Base-by-base conservation (phyloP, 1,140 invertebrate species). In the Colletes gigas region DNA sequence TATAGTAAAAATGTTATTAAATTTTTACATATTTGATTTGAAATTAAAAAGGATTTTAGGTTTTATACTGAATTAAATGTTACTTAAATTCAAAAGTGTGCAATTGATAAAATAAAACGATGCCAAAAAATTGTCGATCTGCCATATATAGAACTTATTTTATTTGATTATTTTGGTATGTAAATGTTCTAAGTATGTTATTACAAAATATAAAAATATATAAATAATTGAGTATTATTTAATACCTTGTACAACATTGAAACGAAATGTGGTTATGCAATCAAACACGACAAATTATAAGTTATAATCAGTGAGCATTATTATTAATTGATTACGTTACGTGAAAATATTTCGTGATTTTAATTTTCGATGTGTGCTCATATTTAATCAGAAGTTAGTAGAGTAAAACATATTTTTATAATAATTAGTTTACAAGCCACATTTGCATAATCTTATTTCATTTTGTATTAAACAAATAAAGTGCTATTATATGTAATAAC, bases 181-280 rank as follows among this genome's bases (percentile, higher is more conserved):
- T 65, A 73, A 65, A 9, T 73, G 52, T 66, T 78, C 2, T 78
- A 73, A 65, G 62, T 72, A 72, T 72, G 19, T 73, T 78, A 50
- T 39, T 21, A 54, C 21, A 39, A 71, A n/a, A 75, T 57, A 55
- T 19, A 54, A 65, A 55, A 39, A 59, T 68, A 50, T 17, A 60
- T 6, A n/a, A 70, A 65, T 63, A 78, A 63, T 72, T 19, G 54
- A 72, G 12, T 65, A 71, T 65, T 55, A 72, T 63, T 71, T 71
- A 55, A n/a, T 19, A 55, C 50, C 3, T 65, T 15, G 50, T 63
- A 3, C 15, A 17, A 66, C 14, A 21, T 15, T n/a, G 17, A 19
- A 65, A 17, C 9, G 5, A 54, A 41, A 1, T 74, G 14, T 12
- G 10, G n/a, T n/a, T 47, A 15, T 57, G 21, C 15, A 52, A 65